Evolutionary conservation across 2,888 invertebrate species (phyloP).

Genomic region (Pomacea canaliculata): DNA sequence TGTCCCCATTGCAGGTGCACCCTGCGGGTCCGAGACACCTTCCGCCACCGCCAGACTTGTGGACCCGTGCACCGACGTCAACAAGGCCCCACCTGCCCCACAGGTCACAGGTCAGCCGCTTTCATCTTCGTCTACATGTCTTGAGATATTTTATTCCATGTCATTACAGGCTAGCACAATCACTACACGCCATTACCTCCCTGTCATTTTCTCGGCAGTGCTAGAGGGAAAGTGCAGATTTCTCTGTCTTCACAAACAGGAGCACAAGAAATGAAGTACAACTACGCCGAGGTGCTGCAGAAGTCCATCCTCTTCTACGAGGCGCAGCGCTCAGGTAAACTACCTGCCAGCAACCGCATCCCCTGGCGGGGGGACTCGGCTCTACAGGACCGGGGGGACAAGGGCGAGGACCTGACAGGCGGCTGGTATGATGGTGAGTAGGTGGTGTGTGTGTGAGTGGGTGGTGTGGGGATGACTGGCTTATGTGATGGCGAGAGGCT

Average conservation of each 20-base stretch:
- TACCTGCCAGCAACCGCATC: constrained; percentile 59
- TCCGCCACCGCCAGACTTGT: constrained; percentile 19
- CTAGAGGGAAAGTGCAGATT: no score
- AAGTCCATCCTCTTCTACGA: constrained; percentile 66
- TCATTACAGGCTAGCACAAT: no score
- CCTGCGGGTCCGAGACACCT: constrained; percentile 4
- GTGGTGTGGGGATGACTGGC: background rate
- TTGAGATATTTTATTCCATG: no score
- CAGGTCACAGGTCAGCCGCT: constrained; percentile 12
- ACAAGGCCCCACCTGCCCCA: constrained; percentile 11
- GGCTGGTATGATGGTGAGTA: constrained; percentile 67
- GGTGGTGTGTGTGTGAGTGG: background rate
- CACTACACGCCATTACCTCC: no score
- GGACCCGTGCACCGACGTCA: constrained; percentile 20
- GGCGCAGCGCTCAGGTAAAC: constrained; percentile 64
- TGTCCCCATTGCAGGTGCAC: constrained; percentile 7
- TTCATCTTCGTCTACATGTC: no score
- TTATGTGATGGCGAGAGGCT: background rate
- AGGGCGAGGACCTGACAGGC: constrained; percentile 63
- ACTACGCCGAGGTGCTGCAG: constrained; percentile 52
- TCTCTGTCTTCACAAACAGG: constrained; percentile 33
- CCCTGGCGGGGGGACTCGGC: constrained; percentile 64
- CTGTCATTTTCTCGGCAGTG: no score
- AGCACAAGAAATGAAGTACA: constrained; percentile 65
- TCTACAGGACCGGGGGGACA: constrained; percentile 54